Base-by-base conservation (phyloP, 2,888 invertebrate species). In the Antheraea yamamai region DNA sequence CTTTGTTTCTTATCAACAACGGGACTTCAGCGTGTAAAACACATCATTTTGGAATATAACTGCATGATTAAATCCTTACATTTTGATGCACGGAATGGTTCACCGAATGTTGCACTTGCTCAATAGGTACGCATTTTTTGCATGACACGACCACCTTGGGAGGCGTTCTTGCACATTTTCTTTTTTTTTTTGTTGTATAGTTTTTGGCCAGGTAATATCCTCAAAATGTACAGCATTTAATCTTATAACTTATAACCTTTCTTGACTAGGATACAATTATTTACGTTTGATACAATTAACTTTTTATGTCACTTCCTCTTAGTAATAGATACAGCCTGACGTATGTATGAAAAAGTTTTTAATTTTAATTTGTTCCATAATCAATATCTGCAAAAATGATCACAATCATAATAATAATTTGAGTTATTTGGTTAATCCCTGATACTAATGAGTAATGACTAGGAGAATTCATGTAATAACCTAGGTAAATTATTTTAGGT, bases 81-180 rank as follows among this genome's bases (percentile, higher is more conserved):
- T 79, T 80, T 80, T 78, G 75, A 80, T 80, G 81, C 82, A 81
- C 77, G 76, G 78, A 76, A 79, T 75, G 72, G 47, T 47, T 72
- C 61, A 72, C 47, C 72, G 77, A 78, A 77, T 76, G 73, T 75
- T 78, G 82, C 82, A 81, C 78, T 81, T 81, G 81, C 83, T 81
- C 75, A 76, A 78, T 85, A 82, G 80, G 83, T 85, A 92, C 92
- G 91, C 91, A 92, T 92, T 91, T 91, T 91, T 91, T 92, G 91
- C 89, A 89, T 90, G 89, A 90, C 88, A 91, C 90, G 88, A 88
- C 90, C 89, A 88, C 90, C 89, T 91, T 87, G 87, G 86, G 87
- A 89, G 89, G 88, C 90, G 87, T 89, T 88, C 81, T 87, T 80
- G 72, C 47, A 66, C n/a, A 73, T 61, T 75, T 73, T 73, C 66